Evolutionary conservation across 1,140 invertebrate genomes (phyloP), one percentile per base, ranked within the genome.

Genomic region (Oscheius sp.): DNA sequence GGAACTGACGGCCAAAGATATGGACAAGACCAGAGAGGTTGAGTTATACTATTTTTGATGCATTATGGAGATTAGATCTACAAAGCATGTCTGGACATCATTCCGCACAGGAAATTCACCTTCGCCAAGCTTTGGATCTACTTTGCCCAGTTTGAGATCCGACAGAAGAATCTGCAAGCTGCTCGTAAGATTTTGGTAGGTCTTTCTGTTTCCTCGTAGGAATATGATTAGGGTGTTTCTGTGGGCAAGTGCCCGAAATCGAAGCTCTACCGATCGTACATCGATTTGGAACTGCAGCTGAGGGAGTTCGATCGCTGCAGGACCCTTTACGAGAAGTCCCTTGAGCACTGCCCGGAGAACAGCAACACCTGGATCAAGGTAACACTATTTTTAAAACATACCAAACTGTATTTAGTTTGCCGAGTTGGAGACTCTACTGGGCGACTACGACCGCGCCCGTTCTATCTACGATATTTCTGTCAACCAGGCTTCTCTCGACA

Each of bases 101-200:
- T 99, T 77, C 96, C 96, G 1, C 95, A 99, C 85, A 97, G 97
- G 87, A 88, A 90, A 81, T 99, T 99, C 83, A 99, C 97, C 13
- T 99, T 99, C 87, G 94, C 94, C 1, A 99, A 99, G 88, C 18
- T 99, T 34, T 99, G 97, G 97, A 86, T 99, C 26, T 88, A 96
- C 76, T 97, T 92, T 86, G 94, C 95, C 0, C 91, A 98, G 76
- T 98, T 99, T 89, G 95, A 99, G 89, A 91, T 99, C 49, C 88
- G 97, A 68, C 92, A 93, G 82, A 95, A 95, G 86, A 91, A 97
- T 86, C 87, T 99, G 68, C 87, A 88, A 45, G 87, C 88, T 70
- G 94, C 95, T 0, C 89, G 97, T 80, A 97, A 96, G 87, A 89
- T 91, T 34, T 85, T 99, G 79, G 93, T 87, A 31, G 10, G 61